Conservation (phyloP, 2,797 vertebrate genomes). For the Oryzias dopingdopingensis region DNA sequence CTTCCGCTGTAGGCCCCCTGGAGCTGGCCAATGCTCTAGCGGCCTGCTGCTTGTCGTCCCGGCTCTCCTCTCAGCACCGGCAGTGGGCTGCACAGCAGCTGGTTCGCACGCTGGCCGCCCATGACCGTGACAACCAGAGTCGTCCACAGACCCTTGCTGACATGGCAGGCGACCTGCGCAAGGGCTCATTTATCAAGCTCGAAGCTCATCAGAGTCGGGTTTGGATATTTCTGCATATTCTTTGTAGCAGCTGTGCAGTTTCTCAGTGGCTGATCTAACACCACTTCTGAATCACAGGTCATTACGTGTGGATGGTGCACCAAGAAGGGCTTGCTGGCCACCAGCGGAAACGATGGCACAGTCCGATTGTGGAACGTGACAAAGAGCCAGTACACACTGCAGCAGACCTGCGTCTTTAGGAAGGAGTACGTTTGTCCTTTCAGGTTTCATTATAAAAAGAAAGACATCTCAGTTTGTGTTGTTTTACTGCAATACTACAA, state of each 20-base stretch:
- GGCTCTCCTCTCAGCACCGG: slow-evolving; percentile 95
- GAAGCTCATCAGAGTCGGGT: slow-evolving; percentile 91
- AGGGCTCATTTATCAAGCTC: slow-evolving; percentile 91
- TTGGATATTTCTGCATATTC: not conserved
- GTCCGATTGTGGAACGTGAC: slow-evolving; percentile 95
- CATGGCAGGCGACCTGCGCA: slow-evolving; percentile 93
- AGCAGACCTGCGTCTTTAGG: slow-evolving; percentile 95
- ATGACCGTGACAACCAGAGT: slow-evolving; percentile 93
- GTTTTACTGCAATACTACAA: too few relatives aligned
- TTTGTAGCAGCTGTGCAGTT: not conserved
- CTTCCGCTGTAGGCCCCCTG: slow-evolving; percentile 95
- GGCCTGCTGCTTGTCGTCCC: slow-evolving; percentile 95
- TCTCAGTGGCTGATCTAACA: not conserved
- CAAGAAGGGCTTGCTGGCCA: slow-evolving; percentile 91
- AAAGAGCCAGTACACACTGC: slow-evolving; percentile 92
- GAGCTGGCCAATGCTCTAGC: slow-evolving; percentile 98
- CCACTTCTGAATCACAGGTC: slow-evolving; percentile 74
- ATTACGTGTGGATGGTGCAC: slow-evolving; percentile 91
- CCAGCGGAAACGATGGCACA: slow-evolving; percentile 94
- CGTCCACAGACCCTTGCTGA: slow-evolving; percentile 92
- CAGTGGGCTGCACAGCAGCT: slow-evolving; percentile 98
- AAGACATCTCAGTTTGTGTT: too few relatives aligned
- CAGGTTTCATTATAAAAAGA: too few relatives aligned
- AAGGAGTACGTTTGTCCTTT: slow-evolving; percentile 70
- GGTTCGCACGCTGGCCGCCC: slow-evolving; percentile 92